Percentiles rank a stretch among this genome's conserved stretches.
Evolutionary conservation across 2,113 vertebrate species (phyloP).

Genomic region (Thunnus thynnus): DNA sequence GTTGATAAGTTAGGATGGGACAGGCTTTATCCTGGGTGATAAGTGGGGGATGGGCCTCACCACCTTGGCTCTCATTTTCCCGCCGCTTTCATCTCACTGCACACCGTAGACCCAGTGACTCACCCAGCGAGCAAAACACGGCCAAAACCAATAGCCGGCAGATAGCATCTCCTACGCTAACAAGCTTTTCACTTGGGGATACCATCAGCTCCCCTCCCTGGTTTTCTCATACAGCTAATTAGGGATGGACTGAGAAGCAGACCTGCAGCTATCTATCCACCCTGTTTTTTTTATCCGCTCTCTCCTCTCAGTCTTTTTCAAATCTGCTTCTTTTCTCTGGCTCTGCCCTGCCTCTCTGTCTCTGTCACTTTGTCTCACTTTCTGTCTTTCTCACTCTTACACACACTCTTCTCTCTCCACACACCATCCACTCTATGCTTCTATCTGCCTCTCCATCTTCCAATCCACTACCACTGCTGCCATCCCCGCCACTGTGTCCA

Average conservation of each 20-base stretch:
- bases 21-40: slow-evolving; percentile 65
- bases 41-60: slow-evolving; percentile 34
- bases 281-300: slow-evolving; percentile 52
- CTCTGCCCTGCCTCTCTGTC: slow-evolving; percentile 18
- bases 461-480: slow-evolving; percentile 46
- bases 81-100: slow-evolving; percentile 74
- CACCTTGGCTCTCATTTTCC: slow-evolving; percentile 70
- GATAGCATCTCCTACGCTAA: slow-evolving; percentile 84
- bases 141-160: slow-evolving; percentile 82
- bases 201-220: slow-evolving; percentile 73
- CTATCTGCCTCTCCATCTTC: slow-evolving; percentile 57
- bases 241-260: slow-evolving; percentile 73
- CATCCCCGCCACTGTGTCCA: slow-evolving; percentile 65
- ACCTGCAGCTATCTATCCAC: slow-evolving; percentile 76
- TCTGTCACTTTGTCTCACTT: slow-evolving; percentile 7
- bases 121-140: slow-evolving; percentile 72
- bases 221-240: slow-evolving; percentile 78
- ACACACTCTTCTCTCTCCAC: slow-evolving; percentile 26
- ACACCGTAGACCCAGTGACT: slow-evolving; percentile 73
- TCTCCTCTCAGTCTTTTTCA: slow-evolving; percentile 49
- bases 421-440: slow-evolving; percentile 37
- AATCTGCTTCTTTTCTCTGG: slow-evolving; percentile 18
- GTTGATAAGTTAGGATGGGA: slow-evolving; percentile 67
- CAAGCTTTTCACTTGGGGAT: slow-evolving; percentile 82
- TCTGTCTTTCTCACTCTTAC: neutral